These are phyloP conservation scores for Scleropages formosus DNA, from an alignment of 2,797 vertebrate species.

Conservation along the genomic window DNA sequence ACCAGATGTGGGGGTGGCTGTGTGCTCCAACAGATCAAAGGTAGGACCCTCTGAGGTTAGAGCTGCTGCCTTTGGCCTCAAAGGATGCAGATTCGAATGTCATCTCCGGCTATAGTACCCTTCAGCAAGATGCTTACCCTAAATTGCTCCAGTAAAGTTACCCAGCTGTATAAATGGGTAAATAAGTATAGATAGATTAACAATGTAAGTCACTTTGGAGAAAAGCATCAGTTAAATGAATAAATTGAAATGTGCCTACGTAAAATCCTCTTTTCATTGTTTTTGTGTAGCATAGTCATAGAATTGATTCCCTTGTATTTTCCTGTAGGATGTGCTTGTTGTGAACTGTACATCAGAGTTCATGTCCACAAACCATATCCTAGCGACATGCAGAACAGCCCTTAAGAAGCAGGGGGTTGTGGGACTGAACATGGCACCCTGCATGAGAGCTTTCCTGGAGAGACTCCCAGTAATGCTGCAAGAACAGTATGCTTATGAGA, in stretches of 20 bases:
- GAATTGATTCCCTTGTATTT: not conserved
- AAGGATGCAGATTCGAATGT: too few relatives aligned
- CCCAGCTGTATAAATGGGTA: too few relatives aligned
- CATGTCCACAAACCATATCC: slow-evolving; percentile 81
- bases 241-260: not conserved
- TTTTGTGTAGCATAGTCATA: too few relatives aligned
- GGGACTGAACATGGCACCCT: slow-evolving; percentile 90
- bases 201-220: too few relatives aligned
- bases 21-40: slow-evolving; percentile 97
- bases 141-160: too few relatives aligned
- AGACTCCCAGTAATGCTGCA: slow-evolving; percentile 93
- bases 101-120: too few relatives aligned
- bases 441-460: slow-evolving; percentile 95
- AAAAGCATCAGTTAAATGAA: too few relatives aligned
- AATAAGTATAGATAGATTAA: too few relatives aligned
- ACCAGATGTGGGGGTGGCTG: slow-evolving; percentile 90
- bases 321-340: slow-evolving; percentile 85
- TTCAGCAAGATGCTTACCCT: too few relatives aligned
- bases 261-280: too few relatives aligned
- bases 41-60: slow-evolving; percentile 54
- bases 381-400: slow-evolving; percentile 89
- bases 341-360: slow-evolving; percentile 90
- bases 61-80: too few relatives aligned
- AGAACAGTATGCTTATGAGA: slow-evolving; percentile 94
- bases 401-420: slow-evolving; percentile 89